Percentiles rank a stretch among this genome's conserved stretches.
Conservation (phyloP, 2,888 invertebrate genomes). For the Drosophila nigricruria region DNA sequence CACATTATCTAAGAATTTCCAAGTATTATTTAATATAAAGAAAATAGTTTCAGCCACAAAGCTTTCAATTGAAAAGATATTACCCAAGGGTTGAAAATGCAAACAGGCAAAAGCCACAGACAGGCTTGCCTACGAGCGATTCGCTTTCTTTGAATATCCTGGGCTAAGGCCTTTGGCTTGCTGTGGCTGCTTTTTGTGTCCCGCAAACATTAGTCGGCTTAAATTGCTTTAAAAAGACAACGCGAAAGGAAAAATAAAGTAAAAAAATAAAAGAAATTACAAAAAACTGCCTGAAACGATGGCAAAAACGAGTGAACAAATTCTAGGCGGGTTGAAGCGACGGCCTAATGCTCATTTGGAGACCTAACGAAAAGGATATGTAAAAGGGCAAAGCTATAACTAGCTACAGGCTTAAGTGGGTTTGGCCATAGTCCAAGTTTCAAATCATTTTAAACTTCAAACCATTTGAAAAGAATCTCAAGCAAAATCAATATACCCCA, state of each 20-base stretch:
- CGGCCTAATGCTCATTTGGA: background rate
- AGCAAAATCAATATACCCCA: background rate
- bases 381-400: no score
- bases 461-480: no score
- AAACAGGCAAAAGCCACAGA: conserved; percentile 12
- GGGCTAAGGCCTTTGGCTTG: background rate
- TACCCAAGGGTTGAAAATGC: background rate
- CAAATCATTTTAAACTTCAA: no score
- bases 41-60: conserved; percentile 4
- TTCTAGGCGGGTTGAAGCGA: background rate
- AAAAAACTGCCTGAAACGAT: conserved; percentile 26
- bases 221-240: conserved; percentile 60
- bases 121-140: conserved; percentile 2
- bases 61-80: conserved; percentile 5
- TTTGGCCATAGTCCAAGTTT: background rate
- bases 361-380: background rate
- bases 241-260: conserved; percentile 26
- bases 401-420: background rate
- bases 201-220: conserved; percentile 57
- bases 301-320: background rate
- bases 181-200: conserved; percentile 19
- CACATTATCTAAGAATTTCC: background rate
- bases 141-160: background rate
- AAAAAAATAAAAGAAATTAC: conserved; percentile 17
- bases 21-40: background rate